Conservation (phyloP, 1,140 invertebrate genomes). For the Trichonephila clavata region DNA sequence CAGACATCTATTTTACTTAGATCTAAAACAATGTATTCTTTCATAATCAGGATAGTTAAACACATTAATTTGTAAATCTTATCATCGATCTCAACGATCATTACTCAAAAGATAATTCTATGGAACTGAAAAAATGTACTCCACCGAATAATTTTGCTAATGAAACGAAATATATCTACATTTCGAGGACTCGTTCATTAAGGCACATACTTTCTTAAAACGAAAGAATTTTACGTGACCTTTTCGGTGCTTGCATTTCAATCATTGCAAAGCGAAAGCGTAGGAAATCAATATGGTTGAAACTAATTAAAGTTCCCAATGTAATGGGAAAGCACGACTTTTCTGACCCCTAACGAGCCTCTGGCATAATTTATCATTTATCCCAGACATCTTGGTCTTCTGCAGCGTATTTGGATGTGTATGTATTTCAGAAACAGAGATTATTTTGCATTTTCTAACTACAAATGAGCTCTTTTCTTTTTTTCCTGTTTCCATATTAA, state of each 20-base stretch:
- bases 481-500: neutral
- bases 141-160: constrained; percentile 32
- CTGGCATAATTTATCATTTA: constrained; percentile 22
- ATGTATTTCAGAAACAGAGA: neutral
- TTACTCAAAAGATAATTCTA: constrained; percentile 21
- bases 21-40: neutral
- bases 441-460: neutral
- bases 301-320: constrained; percentile 62
- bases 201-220: neutral
- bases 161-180: constrained; percentile 43
- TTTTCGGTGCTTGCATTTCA: constrained; percentile 41
- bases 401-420: constrained; percentile 1
- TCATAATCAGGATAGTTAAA: neutral
- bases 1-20: too few relatives aligned
- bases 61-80: neutral
- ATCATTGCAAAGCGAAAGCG: constrained; percentile 38
- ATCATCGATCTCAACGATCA: constrained; percentile 1
- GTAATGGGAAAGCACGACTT: constrained; percentile 47
- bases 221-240: constrained; percentile 44
- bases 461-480: constrained; percentile 1
- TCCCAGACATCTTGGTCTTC: constrained; percentile 5
- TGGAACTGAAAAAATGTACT: too few relatives aligned
- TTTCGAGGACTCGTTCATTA: constrained; percentile 20
- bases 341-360: constrained; percentile 54
- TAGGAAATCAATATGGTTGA: constrained; percentile 49